phyloP scores from a whole-genome alignment of 2,888 invertebrate genomes.

The Noctua comes region DNA sequence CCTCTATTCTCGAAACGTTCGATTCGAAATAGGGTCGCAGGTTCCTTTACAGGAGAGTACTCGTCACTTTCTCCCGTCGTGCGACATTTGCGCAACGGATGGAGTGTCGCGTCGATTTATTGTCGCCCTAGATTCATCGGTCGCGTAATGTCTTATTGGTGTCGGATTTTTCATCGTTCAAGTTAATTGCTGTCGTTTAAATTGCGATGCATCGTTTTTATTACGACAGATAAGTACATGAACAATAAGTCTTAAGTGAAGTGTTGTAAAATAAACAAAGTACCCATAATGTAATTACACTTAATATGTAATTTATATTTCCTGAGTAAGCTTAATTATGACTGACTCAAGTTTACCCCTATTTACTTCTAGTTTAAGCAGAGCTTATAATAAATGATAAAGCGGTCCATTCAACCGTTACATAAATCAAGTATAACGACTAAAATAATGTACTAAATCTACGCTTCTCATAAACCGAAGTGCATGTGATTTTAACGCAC shows the following conservation, averaged over 20 bases:
- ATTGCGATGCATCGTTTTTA: conserved; percentile 45
- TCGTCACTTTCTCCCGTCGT: conserved; percentile 70
- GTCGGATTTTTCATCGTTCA: conserved; percentile 59
- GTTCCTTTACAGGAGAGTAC: conserved; percentile 65
- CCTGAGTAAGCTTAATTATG: conserved; percentile 17
- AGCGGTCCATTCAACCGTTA: not conserved
- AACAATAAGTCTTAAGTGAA: conserved; percentile 30
- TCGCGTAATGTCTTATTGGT: conserved; percentile 65
- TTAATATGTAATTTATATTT: not conserved
- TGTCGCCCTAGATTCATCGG: conserved; percentile 62
- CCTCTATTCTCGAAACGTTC: conserved; percentile 51
- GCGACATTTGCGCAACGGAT: conserved; percentile 70
- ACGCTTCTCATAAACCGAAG: conserved; percentile 34
- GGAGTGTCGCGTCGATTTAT: conserved; percentile 66
- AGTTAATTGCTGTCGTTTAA: conserved; percentile 59
- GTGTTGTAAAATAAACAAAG: conserved; percentile 43
- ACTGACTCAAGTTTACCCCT: conserved; percentile 4
- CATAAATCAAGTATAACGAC: conserved; percentile 23
- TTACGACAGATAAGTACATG: conserved; percentile 35
- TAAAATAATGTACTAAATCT: conserved; percentile 27
- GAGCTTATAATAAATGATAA: not conserved
- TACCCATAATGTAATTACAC: not conserved
- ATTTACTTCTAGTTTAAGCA: conserved; percentile 10
- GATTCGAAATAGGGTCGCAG: conserved; percentile 56
- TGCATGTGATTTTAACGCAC: conserved; percentile 58